Conservation (phyloP, 2,113 vertebrate species). For the Nyctereutes procyonoides region DNA sequence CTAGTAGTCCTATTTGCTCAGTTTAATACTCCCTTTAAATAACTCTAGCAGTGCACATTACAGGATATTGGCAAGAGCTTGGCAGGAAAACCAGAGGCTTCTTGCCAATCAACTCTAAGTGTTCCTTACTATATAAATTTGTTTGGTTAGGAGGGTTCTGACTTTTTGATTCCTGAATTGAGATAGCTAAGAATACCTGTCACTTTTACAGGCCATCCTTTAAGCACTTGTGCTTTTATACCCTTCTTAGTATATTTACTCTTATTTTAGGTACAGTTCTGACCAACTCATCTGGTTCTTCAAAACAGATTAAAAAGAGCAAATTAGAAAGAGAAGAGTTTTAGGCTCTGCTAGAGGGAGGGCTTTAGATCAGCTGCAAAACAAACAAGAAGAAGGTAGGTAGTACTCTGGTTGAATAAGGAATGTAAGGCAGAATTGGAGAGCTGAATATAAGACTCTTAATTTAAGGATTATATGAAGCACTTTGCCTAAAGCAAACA, state of each 20-base stretch:
- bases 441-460: background rate
- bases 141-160: background rate
- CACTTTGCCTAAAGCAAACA: constrained; percentile 15
- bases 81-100: background rate
- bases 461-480: background rate
- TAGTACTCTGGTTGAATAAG: background rate
- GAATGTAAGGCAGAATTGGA: background rate
- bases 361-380: constrained; percentile 6
- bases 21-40: constrained; percentile 36
- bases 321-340: background rate
- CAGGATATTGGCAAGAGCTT: background rate
- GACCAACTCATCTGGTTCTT: constrained; percentile 33
- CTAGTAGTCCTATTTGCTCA: constrained; percentile 20
- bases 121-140: background rate
- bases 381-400: background rate
- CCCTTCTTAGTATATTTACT: background rate
- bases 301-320: constrained; percentile 15
- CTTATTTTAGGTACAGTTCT: background rate
- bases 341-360: background rate
- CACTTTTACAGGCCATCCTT: background rate
- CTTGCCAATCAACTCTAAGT: background rate
- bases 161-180: constrained; percentile 18
- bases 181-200: background rate
- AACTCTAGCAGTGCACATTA: background rate
- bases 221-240: background rate